These are phyloP conservation scores for Acleris laterana DNA, from an alignment of 2,888 invertebrate species.

Conservation along the genomic window DNA sequence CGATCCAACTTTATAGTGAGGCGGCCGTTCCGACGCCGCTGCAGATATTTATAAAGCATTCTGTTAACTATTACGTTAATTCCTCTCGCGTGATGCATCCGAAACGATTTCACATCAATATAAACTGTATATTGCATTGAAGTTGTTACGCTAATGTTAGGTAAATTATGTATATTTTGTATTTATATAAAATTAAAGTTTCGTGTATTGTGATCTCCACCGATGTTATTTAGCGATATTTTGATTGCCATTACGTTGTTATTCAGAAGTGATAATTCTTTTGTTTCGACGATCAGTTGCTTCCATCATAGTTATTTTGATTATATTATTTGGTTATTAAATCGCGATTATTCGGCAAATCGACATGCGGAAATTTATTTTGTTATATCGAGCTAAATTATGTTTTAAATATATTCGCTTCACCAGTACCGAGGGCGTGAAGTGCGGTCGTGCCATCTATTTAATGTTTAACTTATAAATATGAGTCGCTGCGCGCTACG, in stretches of 20 bases:
- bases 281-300: conserved; percentile 73
- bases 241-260: conserved; percentile 81
- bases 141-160: conserved; percentile 75
- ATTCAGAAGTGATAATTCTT: conserved; percentile 65
- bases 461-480: conserved; percentile 78
- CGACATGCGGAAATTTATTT: conserved; percentile 63
- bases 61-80: conserved; percentile 77
- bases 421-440: conserved; percentile 74
- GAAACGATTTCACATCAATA: conserved; percentile 80
- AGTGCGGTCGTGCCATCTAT: conserved; percentile 83
- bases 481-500: conserved; percentile 62
- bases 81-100: conserved; percentile 69
- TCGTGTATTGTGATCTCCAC: conserved; percentile 84
- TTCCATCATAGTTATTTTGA: conserved; percentile 77
- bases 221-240: conserved; percentile 83
- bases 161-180: conserved; percentile 82
- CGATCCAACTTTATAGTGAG: conserved; percentile 45
- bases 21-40: conserved; percentile 18
- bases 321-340: conserved; percentile 67
- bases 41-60: conserved; percentile 54
- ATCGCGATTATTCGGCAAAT: conserved; percentile 71
- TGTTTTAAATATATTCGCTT: conserved; percentile 62
- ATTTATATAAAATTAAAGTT: conserved; percentile 76
- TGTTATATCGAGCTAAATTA: conserved; percentile 67
- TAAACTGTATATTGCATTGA: conserved; percentile 80